A percentile compares a stretch with the other conserved stretches of the same genome.
These are phyloP conservation scores for Odontomyia ornata DNA, from an alignment of 2,888 invertebrate genomes.

Conservation along the genomic window DNA sequence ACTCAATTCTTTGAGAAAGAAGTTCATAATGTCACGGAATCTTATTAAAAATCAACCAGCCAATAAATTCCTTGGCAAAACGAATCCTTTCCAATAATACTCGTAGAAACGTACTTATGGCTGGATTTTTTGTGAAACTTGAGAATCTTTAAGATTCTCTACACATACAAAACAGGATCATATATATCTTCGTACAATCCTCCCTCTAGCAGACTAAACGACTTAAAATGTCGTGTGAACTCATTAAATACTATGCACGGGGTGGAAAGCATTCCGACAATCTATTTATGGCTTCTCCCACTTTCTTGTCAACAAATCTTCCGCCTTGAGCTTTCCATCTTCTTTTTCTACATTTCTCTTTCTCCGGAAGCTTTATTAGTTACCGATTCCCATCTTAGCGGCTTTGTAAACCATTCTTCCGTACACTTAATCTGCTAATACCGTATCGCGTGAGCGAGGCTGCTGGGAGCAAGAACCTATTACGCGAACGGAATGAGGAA, in stretches of 20 bases:
- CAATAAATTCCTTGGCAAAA: too few species aligned
- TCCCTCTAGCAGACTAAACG: background rate
- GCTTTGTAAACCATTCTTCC: conserved; percentile 23
- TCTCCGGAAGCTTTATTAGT: conserved; percentile 46
- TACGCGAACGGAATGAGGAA: background rate
- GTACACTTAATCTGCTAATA: conserved; percentile 20
- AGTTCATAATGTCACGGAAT: too few species aligned
- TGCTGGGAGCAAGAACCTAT: background rate
- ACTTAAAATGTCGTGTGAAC: background rate
- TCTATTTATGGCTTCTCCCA: too few species aligned
- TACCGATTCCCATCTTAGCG: conserved; percentile 18
- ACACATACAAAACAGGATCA: too few species aligned
- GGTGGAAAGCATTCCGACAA: too few species aligned
- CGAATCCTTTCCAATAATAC: too few species aligned
- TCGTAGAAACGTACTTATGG: too few species aligned
- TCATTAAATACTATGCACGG: background rate
- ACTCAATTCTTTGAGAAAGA: too few species aligned
- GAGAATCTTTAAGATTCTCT: too few species aligned
- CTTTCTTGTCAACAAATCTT: background rate
- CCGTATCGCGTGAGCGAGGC: background rate
- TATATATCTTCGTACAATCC: background rate
- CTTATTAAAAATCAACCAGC: too few species aligned
- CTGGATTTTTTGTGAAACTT: too few species aligned
- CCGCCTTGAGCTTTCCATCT: background rate
- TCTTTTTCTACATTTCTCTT: background rate